These are phyloP conservation scores for Silurus asotus DNA, from an alignment of 2,113 vertebrate species.

Conservation along the genomic window DNA sequence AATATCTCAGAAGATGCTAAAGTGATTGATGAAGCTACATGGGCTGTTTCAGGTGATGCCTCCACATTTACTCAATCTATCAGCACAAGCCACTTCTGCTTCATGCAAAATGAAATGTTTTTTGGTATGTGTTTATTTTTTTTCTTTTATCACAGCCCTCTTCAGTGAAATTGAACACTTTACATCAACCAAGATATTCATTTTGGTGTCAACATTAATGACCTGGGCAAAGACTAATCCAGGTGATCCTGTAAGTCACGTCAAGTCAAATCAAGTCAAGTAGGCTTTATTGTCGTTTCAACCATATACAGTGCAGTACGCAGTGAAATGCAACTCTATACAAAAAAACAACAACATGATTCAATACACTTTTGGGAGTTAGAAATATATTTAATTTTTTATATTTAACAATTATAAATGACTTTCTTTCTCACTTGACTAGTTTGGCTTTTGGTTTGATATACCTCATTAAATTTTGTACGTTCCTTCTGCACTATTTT, in stretches of 20 bases:
- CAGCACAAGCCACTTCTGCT: background rate
- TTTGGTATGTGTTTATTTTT: background rate
- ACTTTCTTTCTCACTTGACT: too few relatives aligned
- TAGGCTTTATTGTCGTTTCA: too few relatives aligned
- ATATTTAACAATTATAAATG: background rate
- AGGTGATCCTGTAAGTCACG: slow-evolving; percentile 77
- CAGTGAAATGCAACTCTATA: too few relatives aligned
- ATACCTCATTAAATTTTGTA: too few relatives aligned
- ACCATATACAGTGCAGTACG: too few relatives aligned
- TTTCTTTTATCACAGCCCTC: slow-evolving; percentile 66
- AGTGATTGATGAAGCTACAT: slow-evolving; percentile 82
- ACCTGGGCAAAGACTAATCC: slow-evolving; percentile 84
- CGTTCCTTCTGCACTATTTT: too few relatives aligned
- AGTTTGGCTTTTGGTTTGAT: too few relatives aligned
- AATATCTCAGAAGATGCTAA: slow-evolving; percentile 82
- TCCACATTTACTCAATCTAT: background rate
- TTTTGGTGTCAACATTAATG: slow-evolving; percentile 90
- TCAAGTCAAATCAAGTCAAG: too few relatives aligned
- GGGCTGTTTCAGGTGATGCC: slow-evolving; percentile 82
- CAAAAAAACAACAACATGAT: background rate
- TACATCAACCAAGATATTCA: slow-evolving; percentile 80
- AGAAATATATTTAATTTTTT: background rate
- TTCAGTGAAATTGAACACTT: slow-evolving; percentile 73
- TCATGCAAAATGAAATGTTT: background rate
- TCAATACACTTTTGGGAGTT: background rate